Base-by-base conservation (phyloP, 2,888 invertebrate genomes). In the Ennomos fuscantarius region DNA sequence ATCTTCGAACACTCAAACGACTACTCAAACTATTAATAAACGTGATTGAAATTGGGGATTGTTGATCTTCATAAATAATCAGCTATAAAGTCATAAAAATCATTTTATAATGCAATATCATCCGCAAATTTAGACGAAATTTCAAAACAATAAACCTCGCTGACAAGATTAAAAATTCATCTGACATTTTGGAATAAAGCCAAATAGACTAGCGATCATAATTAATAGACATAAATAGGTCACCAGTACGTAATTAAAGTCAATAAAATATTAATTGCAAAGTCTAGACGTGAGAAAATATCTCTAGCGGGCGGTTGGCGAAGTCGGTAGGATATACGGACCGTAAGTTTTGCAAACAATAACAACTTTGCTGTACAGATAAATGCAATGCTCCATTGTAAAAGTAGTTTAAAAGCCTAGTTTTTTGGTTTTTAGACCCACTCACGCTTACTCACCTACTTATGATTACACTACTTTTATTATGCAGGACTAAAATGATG, bases 261-360 rank as follows among this genome's bases (percentile, higher is more conserved):
- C 56, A 48, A 52, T 61, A 49, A 52, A 56, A 59, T 61, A 65
- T 65, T 65, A 63, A 65, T 62, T 56, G 63, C 46, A 32, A 15
- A 43, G 65, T 63, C 60, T 65, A 59, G 65, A 58, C 62, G 49
- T 33, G 42, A 32, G 43, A 40, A 41, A 50, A 39, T 32, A 12
- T 31, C 24, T 33, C 8, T 13, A 24, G 34, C 10, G 8, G 11
- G 48, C 9, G 24, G 0, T 8, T 13, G 34, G 35, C 8, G 35
- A n/a, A 34, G 41, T 11, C 15, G 13, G 37, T 33, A 8, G n/a
- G 47, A 47, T 11, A 34, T 24, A 47, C 47, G 45, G 45, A 0
- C 1, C 1, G 1, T 5, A 32, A 39, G n/a, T 15, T 13, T n/a
- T 2, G 31, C 13, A 8, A 52, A 39, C 24, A 43, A 33, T 37